phyloP scores from a whole-genome alignment of 2,888 invertebrate species.

The Tridacna crocea region DNA sequence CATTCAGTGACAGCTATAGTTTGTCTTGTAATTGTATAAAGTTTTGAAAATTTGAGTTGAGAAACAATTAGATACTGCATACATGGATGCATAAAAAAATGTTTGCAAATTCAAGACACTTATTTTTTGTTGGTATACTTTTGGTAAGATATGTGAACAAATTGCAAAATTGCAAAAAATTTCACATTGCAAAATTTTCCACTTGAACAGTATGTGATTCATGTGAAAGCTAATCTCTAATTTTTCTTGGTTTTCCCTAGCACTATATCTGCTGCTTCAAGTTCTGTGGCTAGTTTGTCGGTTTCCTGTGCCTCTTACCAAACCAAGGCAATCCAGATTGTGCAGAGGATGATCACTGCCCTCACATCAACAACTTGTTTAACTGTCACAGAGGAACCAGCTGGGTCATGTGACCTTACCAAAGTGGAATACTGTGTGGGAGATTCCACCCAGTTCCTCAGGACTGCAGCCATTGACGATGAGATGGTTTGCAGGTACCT shows the following conservation, averaged over 20 bases:
- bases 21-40: too few relatives aligned
- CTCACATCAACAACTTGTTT: slow-evolving; percentile 37
- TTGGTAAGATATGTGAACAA: too few relatives aligned
- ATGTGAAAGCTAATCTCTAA: too few relatives aligned
- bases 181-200: too few relatives aligned
- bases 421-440: slow-evolving; percentile 26
- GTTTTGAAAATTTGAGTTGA: too few relatives aligned
- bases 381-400: slow-evolving; percentile 6
- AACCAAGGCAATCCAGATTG: slow-evolving; percentile 24
- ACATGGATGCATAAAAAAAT: too few relatives aligned
- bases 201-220: too few relatives aligned
- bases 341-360: slow-evolving; percentile 26
- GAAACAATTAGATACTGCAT: too few relatives aligned
- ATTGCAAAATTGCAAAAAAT: too few relatives aligned
- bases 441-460: slow-evolving; percentile 35
- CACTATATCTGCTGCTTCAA: not conserved
- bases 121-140: too few relatives aligned
- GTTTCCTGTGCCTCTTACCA: slow-evolving; percentile 38
- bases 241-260: slow-evolving; percentile 18
- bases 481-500: slow-evolving; percentile 44
- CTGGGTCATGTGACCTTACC: slow-evolving; percentile 28
- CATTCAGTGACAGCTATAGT: too few relatives aligned
- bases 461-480: slow-evolving; percentile 2
- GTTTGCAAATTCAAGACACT: too few relatives aligned
- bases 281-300: slow-evolving; percentile 21